phyloP scores from a whole-genome alignment of 2,888 invertebrate genomes.

The Mallateleia sp. region DNA sequence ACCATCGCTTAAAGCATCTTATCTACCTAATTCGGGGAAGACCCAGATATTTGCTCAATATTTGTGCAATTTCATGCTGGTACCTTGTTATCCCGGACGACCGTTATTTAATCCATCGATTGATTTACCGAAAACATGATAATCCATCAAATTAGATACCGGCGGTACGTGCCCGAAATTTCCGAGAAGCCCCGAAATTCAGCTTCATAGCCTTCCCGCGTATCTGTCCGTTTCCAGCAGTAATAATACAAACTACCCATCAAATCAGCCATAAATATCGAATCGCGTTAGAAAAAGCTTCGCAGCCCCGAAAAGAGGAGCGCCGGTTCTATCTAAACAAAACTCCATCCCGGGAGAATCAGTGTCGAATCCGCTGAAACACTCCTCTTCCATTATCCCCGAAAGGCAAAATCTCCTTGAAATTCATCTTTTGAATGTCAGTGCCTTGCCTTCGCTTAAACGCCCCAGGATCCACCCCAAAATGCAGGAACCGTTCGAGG shows the following conservation, averaged over 20 bases:
- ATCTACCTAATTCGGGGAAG: too few relatives aligned
- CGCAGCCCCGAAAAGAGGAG: slow-evolving; percentile 10
- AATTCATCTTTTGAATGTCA: slow-evolving; percentile 76
- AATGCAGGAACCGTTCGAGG: slow-evolving; percentile 70
- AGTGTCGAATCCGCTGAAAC: slow-evolving; percentile 71
- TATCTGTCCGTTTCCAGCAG: slow-evolving; percentile 16
- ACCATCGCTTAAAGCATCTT: too few relatives aligned
- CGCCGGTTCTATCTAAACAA: slow-evolving; percentile 52
- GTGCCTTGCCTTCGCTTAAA: slow-evolving; percentile 73
- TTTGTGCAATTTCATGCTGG: too few relatives aligned
- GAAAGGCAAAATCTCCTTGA: slow-evolving; percentile 75
- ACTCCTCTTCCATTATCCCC: slow-evolving; percentile 75
- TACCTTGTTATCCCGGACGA: too few relatives aligned
- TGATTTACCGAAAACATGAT: too few relatives aligned
- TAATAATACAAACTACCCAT: slow-evolving; percentile 52
- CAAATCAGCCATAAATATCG: slow-evolving; percentile 61
- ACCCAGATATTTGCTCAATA: too few relatives aligned
- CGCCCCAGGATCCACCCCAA: slow-evolving; percentile 71
- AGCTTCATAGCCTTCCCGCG: background rate
- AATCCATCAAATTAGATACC: too few relatives aligned
- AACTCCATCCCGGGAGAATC: slow-evolving; percentile 58
- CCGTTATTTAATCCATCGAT: too few relatives aligned
- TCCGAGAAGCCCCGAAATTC: too few relatives aligned
- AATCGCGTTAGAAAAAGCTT: slow-evolving; percentile 43
- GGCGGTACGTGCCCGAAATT: too few relatives aligned